These are phyloP conservation scores for Sprattus sprattus DNA, from an alignment of 2,113 vertebrate species.

Conservation along the genomic window DNA sequence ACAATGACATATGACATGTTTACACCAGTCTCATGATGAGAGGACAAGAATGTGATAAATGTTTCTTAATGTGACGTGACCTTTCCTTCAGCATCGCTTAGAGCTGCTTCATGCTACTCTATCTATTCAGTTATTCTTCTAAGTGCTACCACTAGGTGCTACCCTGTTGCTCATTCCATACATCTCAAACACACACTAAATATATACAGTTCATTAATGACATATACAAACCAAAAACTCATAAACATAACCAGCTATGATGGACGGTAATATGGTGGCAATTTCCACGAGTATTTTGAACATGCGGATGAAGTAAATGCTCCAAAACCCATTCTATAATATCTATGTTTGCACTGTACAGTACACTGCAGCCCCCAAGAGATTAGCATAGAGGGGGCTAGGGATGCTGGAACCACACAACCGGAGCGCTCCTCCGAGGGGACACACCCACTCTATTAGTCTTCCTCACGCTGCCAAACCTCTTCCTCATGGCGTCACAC, in stretches of 20 bases:
- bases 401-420: too few relatives aligned
- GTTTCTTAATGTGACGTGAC: too few relatives aligned
- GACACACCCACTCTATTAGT: not conserved
- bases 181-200: not conserved
- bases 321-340: not conserved
- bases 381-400: not conserved
- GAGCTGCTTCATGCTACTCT: too few relatives aligned
- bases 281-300: too few relatives aligned
- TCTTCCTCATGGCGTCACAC: not conserved
- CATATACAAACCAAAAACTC: too few relatives aligned
- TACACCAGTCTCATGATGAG: too few relatives aligned
- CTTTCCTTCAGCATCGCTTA: too few relatives aligned
- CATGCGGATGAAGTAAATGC: not conserved
- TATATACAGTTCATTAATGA: not conserved
- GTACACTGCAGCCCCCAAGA: not conserved
- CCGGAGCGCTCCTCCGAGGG: not conserved
- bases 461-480: not conserved
- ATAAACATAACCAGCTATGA: too few relatives aligned
- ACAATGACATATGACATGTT: too few relatives aligned
- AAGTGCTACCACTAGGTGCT: not conserved
- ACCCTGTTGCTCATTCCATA: not conserved
- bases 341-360: not conserved
- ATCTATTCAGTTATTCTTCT: too few relatives aligned
- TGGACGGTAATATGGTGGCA: too few relatives aligned
- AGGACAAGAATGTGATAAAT: too few relatives aligned